Evolutionary conservation across 2,888 invertebrate genomes (phyloP), one percentile per base, ranked within the genome.

Genomic region (Ormia ochracea): DNA sequence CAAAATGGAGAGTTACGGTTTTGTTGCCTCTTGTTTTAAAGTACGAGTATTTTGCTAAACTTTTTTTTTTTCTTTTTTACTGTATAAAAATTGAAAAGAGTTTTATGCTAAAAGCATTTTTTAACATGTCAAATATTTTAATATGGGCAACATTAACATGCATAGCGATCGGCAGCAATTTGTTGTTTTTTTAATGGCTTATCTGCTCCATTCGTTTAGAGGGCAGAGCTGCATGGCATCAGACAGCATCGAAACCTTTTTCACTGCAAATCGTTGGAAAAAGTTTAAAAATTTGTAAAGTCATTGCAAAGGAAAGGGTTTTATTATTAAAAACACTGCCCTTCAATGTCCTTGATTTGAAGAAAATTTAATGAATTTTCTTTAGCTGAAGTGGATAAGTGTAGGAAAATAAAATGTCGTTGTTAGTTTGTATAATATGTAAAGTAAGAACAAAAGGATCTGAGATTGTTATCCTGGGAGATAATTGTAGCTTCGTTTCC

Each of bases 91-190:
- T 19, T 61, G n/a, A 48, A 50, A 58, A 75, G 72, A 73, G 36
- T 70, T 76, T 76, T 80, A 76, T 73, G 80, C 80, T 80, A 80
- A 80, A 80, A 80, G 80, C 80, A 73, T 80, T 80, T 76, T 72
- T 73, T 72, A 80, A 76, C 68, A 76, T 76, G 76, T 80, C 80
- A 72, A 80, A 73, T 70, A 58, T 68, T 68, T 72, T 76, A 72
- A 77, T 70, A 77, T 70, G 69, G 76, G 26, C 52, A 77, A 70
- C 63, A 70, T 77, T 77, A 70, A 77, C 58, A 66, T 63, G 76
- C 58, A 66, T 43, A n/a, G 74, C 66, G 50, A 58, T 61, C 28
- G 50, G 69, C 76, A 63, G 61, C 56, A 70, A 48, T 77, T 69
- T 77, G 52, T 59, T 70, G 38, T 69, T 45, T 63, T 26, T 54